Evolutionary conservation across 2,888 invertebrate genomes (phyloP).

Genomic region (Drosophila lacicola): DNA sequence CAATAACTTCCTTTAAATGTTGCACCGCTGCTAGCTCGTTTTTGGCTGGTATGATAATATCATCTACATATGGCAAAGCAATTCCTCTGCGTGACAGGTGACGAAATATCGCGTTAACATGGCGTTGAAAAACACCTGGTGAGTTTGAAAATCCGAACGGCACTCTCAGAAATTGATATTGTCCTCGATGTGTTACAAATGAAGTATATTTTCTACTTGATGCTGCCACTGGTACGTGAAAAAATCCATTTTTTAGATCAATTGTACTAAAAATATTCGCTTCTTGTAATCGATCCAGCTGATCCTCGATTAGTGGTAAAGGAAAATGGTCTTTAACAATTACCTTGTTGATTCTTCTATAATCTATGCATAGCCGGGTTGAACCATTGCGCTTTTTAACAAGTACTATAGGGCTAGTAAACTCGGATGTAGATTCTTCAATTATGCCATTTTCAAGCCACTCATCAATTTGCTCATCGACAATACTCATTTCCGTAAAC

Average conservation of each 20-base stretch:
- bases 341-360: conserved; percentile 10
- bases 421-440: no score
- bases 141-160: neutral
- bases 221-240: no score
- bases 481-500: no score
- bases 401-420: neutral
- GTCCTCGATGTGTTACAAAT: neutral
- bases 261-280: neutral
- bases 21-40: no score
- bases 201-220: no score
- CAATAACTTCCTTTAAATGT: no score
- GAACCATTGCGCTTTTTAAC: conserved; percentile 10
- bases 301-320: conserved; percentile 2
- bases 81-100: neutral
- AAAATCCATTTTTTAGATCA: neutral
- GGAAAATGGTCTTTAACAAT: conserved; percentile 8
- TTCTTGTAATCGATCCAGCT: conserved; percentile 3
- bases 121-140: neutral
- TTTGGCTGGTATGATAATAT: no score
- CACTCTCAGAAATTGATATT: neutral
- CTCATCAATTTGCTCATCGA: no score
- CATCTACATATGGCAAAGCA: neutral
- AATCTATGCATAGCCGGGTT: conserved; percentile 6
- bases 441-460: no score
- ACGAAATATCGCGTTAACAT: neutral